Conservation (phyloP, 2,113 vertebrate species). For the Sigmodon hispidus region DNA sequence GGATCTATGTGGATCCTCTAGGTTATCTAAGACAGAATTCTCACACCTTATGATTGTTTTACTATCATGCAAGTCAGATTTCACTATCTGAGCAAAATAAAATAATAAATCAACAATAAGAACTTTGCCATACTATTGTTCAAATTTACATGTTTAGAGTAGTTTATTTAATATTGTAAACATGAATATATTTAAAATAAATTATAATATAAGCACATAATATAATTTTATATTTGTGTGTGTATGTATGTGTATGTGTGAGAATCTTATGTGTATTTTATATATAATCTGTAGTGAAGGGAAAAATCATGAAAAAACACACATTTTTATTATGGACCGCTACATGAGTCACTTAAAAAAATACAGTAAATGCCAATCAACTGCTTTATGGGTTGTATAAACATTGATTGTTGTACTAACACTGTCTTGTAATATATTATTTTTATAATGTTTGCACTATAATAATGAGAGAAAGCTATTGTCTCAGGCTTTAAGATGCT, state of each 20-base stretch:
- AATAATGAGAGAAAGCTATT: conserved; percentile 13
- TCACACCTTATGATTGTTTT: neutral
- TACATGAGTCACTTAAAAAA: neutral
- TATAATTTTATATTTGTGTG: neutral
- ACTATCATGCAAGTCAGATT: neutral
- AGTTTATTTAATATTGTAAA: conserved; percentile 79
- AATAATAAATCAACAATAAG: neutral
- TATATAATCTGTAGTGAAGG: neutral
- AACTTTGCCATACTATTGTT: neutral
- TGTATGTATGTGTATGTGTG: neutral
- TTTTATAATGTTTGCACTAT: conserved; percentile 19
- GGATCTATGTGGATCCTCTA: neutral
- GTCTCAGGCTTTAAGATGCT: neutral
- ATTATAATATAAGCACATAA: neutral
- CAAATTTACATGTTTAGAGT: conserved; percentile 70
- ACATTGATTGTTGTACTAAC: neutral
- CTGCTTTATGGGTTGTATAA: neutral
- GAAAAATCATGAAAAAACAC: neutral
- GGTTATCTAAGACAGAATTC: neutral
- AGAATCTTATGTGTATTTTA: neutral
- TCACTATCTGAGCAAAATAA: neutral
- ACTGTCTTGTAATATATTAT: neutral
- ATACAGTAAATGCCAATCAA: neutral
- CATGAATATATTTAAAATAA: conserved; percentile 37
- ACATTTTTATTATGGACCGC: neutral